A percentile compares a stretch with the other conserved stretches of the same genome.
Evolutionary conservation across 2,888 invertebrate genomes (phyloP).

Genomic region (Sympetrum striolatum): DNA sequence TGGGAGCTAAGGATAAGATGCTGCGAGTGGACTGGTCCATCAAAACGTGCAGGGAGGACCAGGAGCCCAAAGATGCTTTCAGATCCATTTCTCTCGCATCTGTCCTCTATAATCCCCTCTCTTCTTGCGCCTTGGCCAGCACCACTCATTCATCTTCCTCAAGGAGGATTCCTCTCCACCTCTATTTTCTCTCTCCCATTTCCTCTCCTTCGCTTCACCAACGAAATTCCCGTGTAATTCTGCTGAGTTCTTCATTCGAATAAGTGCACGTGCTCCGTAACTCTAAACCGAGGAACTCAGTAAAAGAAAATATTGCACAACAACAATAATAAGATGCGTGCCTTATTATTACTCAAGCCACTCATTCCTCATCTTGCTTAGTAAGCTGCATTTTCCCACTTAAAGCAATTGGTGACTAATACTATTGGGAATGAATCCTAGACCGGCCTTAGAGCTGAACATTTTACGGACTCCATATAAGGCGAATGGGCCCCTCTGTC

Average conservation of each 20-base stretch:
- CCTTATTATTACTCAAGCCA: no score
- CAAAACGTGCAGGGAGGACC: not conserved
- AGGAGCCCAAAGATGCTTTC: not conserved
- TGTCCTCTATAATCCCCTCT: not conserved
- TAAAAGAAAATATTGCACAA: not conserved
- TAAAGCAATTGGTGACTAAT: no score
- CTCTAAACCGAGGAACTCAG: not conserved
- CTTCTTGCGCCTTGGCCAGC: not conserved
- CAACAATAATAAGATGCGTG: no score
- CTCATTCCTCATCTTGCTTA: no score
- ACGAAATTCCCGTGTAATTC: not conserved
- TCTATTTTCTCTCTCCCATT: not conserved
- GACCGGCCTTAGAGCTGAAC: no score
- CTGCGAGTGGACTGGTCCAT: not conserved
- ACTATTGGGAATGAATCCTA: no score
- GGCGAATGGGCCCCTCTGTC: no score
- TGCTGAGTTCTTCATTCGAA: not conserved
- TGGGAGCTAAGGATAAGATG: not conserved
- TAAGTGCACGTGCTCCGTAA: not conserved
- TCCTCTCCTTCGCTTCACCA: not conserved
- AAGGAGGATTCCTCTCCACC: not conserved
- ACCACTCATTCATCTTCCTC: conserved; percentile 22
- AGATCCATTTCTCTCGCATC: not conserved
- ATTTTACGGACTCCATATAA: no score
- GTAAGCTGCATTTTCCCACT: no score